A percentile compares a stretch with the other conserved stretches of the same genome.
Evolutionary conservation across 2,888 invertebrate genomes (phyloP).

Genomic region (Yponomeuta plumbellus): DNA sequence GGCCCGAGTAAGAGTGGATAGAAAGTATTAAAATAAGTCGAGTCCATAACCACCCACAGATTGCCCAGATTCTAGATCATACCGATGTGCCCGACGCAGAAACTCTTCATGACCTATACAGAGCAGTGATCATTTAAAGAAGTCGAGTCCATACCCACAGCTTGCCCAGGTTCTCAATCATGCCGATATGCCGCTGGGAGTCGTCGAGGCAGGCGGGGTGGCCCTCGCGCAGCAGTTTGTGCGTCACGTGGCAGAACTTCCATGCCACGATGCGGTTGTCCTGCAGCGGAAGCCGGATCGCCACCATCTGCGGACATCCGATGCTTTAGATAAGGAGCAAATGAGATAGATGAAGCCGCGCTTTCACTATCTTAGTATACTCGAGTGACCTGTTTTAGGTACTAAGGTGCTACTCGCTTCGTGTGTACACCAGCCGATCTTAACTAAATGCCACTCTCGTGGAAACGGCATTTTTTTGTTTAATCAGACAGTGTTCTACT

Average conservation of each 20-base stretch:
- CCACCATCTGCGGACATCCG: constrained; percentile 54
- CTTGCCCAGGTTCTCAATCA: constrained; percentile 91
- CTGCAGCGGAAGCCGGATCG: constrained; percentile 84
- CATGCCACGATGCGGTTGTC: constrained; percentile 97
- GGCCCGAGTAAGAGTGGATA: no score
- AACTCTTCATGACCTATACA: no score
- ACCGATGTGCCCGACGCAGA: constrained; percentile 84
- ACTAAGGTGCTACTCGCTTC: no score
- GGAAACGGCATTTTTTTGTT: no score
- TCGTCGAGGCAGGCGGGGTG: constrained; percentile 91
- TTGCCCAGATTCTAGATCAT: constrained; percentile 92
- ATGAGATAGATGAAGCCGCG: neutral
- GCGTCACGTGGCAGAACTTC: constrained; percentile 99
- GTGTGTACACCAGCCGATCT: no score
- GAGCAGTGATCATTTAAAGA: no score
- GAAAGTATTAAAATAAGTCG: neutral
- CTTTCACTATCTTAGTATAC: no score
- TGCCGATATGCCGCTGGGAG: constrained; percentile 86
- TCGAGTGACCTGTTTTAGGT: no score
- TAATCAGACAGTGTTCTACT: no score
- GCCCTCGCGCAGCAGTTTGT: constrained; percentile 96
- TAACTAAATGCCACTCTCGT: no score
- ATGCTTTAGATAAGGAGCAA: neutral
- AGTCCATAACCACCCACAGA: constrained; percentile 87
- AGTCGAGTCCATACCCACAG: constrained; percentile 82